phyloP scores from a whole-genome alignment of 2,888 invertebrate species.

The Sabellastarte sp. region DNA sequence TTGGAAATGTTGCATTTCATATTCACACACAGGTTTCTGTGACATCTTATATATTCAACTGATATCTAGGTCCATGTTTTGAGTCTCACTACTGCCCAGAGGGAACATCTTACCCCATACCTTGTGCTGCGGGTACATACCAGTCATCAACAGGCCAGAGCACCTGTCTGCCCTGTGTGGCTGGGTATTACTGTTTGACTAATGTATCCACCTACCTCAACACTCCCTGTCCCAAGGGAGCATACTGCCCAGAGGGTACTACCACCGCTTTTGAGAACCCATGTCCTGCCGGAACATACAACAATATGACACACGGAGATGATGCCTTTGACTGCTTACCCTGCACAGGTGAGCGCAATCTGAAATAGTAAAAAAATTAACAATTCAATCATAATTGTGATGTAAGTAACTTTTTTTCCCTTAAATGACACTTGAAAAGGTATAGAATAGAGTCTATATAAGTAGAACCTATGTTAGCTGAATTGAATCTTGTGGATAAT shows the following conservation, averaged over 20 bases:
- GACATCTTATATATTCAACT: no score
- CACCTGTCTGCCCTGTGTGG: constrained; percentile 41
- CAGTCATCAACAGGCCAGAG: constrained; percentile 40
- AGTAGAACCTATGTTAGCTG: no score
- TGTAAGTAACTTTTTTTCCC: neutral
- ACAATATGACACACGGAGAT: constrained; percentile 43
- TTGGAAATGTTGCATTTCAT: no score
- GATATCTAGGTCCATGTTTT: constrained; percentile 33
- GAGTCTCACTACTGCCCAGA: constrained; percentile 50
- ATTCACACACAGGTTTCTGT: no score
- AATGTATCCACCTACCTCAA: constrained; percentile 41
- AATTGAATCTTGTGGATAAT: no score
- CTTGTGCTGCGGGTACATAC: constrained; percentile 51
- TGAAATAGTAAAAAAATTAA: neutral
- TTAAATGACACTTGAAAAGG: no score
- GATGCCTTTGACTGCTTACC: constrained; percentile 47
- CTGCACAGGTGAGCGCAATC: constrained; percentile 45
- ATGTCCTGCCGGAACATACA: constrained; percentile 49
- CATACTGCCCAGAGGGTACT: constrained; percentile 48
- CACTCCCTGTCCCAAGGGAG: constrained; percentile 52
- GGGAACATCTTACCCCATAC: constrained; percentile 43
- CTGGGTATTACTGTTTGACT: constrained; percentile 52
- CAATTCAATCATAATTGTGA: neutral
- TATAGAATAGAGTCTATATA: no score
- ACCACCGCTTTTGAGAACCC: constrained; percentile 38